Percentiles rank a stretch among this genome's conserved stretches.
Conservation (phyloP, 2,888 invertebrate species). For the Conistra vaccinii region DNA sequence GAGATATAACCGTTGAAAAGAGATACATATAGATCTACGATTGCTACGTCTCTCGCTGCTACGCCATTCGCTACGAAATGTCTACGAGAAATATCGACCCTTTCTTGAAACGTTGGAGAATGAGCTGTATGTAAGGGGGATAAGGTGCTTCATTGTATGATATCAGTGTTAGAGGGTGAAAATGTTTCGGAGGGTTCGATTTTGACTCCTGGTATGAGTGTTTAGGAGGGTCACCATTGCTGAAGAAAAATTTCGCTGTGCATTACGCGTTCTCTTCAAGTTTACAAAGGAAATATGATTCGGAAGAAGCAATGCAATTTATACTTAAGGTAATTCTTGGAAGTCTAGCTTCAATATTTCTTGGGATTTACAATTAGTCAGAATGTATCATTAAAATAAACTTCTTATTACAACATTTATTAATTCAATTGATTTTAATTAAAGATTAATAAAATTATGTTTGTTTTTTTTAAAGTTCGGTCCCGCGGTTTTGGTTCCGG, state of each 20-base stretch:
- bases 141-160: constrained; percentile 56
- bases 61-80: constrained; percentile 77
- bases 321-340: background rate
- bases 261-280: constrained; percentile 45
- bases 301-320: constrained; percentile 53
- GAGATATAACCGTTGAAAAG: constrained; percentile 65
- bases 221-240: constrained; percentile 19
- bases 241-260: background rate
- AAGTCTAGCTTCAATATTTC: constrained; percentile 12
- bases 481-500: constrained; percentile 8
- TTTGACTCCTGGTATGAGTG: constrained; percentile 52
- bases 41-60: constrained; percentile 60
- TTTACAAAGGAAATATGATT: background rate
- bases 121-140: background rate
- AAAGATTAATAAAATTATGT: background rate
- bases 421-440: too few relatives aligned
- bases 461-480: too few relatives aligned
- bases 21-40: constrained; percentile 61
- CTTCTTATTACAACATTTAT: background rate
- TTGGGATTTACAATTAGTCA: background rate
- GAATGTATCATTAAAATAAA: background rate
- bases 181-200: constrained; percentile 39
- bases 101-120: constrained; percentile 62
- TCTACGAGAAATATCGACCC: constrained; percentile 79
- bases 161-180: constrained; percentile 29